Percentiles rank a stretch among this genome's conserved stretches.
These are phyloP conservation scores for Nemoura dubitans DNA, from an alignment of 2,888 invertebrate species.

Conservation along the genomic window DNA sequence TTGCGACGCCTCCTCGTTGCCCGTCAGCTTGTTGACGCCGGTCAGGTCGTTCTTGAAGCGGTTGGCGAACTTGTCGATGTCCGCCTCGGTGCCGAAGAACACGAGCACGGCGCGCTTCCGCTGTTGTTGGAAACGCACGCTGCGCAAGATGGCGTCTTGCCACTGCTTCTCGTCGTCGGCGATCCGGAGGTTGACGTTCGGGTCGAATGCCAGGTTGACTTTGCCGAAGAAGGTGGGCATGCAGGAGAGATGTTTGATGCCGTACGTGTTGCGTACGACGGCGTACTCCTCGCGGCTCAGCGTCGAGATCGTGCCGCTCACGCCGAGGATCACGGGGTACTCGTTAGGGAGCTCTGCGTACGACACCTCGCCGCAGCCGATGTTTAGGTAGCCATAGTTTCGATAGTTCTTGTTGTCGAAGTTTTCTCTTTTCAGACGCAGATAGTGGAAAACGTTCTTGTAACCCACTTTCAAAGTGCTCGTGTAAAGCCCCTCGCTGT, in stretches of 20 bases:
- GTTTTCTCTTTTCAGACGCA: background rate
- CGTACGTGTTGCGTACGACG: background rate
- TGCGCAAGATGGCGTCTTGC: background rate
- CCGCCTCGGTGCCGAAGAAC: background rate
- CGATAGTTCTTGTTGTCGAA: background rate
- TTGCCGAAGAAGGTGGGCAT: background rate
- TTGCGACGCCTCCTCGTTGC: background rate
- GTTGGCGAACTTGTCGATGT: background rate
- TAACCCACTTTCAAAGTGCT: too few species aligned
- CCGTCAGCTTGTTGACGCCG: background rate
- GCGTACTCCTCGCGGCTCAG: background rate
- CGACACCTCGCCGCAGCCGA: background rate
- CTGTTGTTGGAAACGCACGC: background rate
- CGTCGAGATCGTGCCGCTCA: constrained; percentile 3
- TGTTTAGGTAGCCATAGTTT: background rate
- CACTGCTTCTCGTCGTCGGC: background rate
- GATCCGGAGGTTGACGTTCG: background rate
- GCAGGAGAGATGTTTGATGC: background rate
- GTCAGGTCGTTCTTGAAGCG: background rate
- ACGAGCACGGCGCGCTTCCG: background rate
- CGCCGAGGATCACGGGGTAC: background rate
- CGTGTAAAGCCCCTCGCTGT: too few species aligned
- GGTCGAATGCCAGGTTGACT: background rate
- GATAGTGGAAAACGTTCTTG: background rate
- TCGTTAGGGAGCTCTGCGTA: background rate